These are phyloP conservation scores for Drosophila basisetae DNA, from an alignment of 2,888 invertebrate species.

Conservation along the genomic window DNA sequence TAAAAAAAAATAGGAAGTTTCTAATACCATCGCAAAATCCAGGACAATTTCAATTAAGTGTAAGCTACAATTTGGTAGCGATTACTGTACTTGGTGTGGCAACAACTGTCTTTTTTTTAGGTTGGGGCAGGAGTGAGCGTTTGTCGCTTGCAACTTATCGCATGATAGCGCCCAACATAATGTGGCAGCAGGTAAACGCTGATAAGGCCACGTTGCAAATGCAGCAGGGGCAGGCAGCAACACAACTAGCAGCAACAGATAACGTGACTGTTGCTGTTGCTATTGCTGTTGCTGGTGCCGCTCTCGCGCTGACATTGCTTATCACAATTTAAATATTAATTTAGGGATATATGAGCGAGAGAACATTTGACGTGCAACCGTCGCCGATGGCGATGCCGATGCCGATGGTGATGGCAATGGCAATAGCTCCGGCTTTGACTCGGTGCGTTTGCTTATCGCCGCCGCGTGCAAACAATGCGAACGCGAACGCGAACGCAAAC, in stretches of 20 bases:
- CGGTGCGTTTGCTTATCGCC: slow-evolving; percentile 53
- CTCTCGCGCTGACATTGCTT: slow-evolving; percentile 54
- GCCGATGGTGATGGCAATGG: slow-evolving; percentile 17
- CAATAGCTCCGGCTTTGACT: slow-evolving; percentile 6
- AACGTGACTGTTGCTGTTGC: slow-evolving; percentile 39
- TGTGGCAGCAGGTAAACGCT: slow-evolving; percentile 62
- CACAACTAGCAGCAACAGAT: slow-evolving; percentile 46
- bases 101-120: background rate
- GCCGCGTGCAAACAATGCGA: slow-evolving; percentile 53
- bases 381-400: slow-evolving; percentile 20
- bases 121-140: slow-evolving; percentile 13
- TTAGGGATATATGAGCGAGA: slow-evolving; percentile 65
- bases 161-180: slow-evolving; percentile 43
- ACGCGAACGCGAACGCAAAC: slow-evolving; percentile 35
- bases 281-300: slow-evolving; percentile 17
- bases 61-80: background rate
- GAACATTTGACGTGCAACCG: slow-evolving; percentile 43
- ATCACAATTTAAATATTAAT: slow-evolving; percentile 79
- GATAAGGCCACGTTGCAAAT: slow-evolving; percentile 45
- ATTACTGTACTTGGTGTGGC: slow-evolving; percentile 3
- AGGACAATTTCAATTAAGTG: background rate
- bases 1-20: background rate
- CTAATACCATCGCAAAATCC: background rate
- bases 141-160: slow-evolving; percentile 43
- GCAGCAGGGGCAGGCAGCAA: slow-evolving; percentile 2